Evolutionary conservation across 2,113 vertebrate genomes (phyloP), one percentile per base, ranked within the genome.

Genomic region (Orthonyx spaldingii): DNA sequence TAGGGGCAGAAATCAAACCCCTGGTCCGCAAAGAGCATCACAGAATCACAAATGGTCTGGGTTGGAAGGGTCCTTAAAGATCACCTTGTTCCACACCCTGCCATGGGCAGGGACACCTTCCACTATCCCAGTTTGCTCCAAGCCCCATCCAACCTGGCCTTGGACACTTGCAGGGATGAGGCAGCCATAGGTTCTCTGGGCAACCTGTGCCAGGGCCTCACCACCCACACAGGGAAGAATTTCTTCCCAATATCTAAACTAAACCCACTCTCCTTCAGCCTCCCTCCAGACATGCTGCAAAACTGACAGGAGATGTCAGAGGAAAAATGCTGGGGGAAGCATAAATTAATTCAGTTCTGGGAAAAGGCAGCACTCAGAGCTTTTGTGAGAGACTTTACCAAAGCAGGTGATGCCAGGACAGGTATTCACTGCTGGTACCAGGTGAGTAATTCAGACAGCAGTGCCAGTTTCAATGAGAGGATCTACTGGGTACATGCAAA

Each of bases 101-200:
- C 69, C 46, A 13, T 24, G 57, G 47, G 1, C 65, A 65, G 39
- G n/a, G 20, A 17, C 61, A 68, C 8, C 20, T 89, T 2, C 53
- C 53, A 10, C 69, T 13, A 0, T 1, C 8, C 78, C 69, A 60
- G 53, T 13, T 0, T 22, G 39, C n/a, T 47, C 55, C 41, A 22
- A 56, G 9, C 17, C n/a, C 35, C 2, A 3, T 30, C 53, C 69
- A 32, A 0, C n/a, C 69, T 68, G 53, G 3, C 7, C n/a, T 35
- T 16, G 63, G 3, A 16, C 78, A 35, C 24, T 35, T 1, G 19
- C 69, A 89, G n/a, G 24, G 53, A n/a, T 60, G 46, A 24, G 16
- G 33, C 69, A 82, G 27, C 35, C 50, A 8, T 32, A 64, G 4
- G n/a, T 61, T 6, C 64, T 24, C 65, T 63, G n/a, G 41, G 41